Conservation (phyloP, 2,113 vertebrate genomes). For the Anhinga rufa region DNA sequence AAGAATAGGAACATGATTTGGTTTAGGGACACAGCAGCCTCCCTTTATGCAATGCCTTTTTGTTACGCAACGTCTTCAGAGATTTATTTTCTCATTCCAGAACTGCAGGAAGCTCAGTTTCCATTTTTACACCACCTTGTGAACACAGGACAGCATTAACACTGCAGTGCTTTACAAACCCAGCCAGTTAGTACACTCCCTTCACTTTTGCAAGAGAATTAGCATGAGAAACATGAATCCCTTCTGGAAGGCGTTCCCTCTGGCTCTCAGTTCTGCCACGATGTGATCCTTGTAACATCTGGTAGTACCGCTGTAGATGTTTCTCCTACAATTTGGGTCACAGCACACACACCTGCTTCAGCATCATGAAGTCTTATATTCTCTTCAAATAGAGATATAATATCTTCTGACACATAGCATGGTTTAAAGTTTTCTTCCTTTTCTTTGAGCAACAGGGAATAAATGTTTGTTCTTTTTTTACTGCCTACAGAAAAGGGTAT, state of each 20-base stretch:
- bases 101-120: not conserved
- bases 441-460: not conserved
- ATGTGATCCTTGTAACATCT: not conserved
- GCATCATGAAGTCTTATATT: not conserved
- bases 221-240: not conserved
- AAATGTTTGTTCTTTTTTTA: not conserved
- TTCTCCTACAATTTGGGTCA: constrained; percentile 15
- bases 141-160: not conserved
- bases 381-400: not conserved
- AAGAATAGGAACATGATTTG: not conserved
- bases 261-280: not conserved
- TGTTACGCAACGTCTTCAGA: not conserved
- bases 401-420: not conserved
- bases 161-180: not conserved
- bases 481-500: not conserved
- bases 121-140: not conserved
- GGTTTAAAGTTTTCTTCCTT: not conserved
- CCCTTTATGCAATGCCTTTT: not conserved
- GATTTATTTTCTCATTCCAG: not conserved
- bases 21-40: not conserved
- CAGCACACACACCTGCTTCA: not conserved
- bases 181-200: not conserved
- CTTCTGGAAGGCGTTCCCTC: not conserved
- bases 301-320: not conserved
- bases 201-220: not conserved